Evolutionary conservation across 2,797 vertebrate genomes (phyloP), one percentile per base, ranked within the genome.

Genomic region (Austrolebias charrua): DNA sequence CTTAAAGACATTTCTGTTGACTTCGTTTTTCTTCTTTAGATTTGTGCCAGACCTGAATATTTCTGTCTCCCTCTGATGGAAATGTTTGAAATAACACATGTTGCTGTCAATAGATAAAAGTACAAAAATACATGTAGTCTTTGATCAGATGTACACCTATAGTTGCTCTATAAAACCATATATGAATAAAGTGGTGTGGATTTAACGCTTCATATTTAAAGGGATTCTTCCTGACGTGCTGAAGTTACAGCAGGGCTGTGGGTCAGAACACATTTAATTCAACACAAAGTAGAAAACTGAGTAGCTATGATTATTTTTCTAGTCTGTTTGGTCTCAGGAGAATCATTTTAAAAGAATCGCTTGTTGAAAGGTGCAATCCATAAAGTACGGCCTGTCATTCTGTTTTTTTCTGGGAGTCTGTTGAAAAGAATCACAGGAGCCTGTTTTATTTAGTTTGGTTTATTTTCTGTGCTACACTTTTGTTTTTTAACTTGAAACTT

Each of bases 101-200:
- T 60, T 56, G 63, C 63, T 68, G 66, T 45, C 44, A 63, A 55
- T 59, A 49, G 59, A 75, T 13, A 55, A 44, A 64, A 51, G 62
- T 65, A 43, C 50, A 70, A 58, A 1, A 54, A 65, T 50, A 6
- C 43, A n/a, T n/a, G n/a, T n/a, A 62, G 55, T 69, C 50, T 64
- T 70, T 63, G 44, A 50, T 76, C 59, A 79, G 55, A 57, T 68
- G 43, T 58, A 69, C 73, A 69, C 57, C 20, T 42, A 49, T 68
- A 76, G 78, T 66, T 84, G 84, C 83, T 84, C 73, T 80, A 69
- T 67, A 24, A 70, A 66, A 48, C 9, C 9, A 65, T 63, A 10
- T 69, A 70, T 61, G 2, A 61, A 35, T 49, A 69, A 18, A 5
- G 51, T 76, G 55, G 35, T 67, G 42, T 70, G 63, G 66, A 35